A percentile compares a stretch with the other conserved stretches of the same genome.
phyloP scores from a whole-genome alignment of 2,888 invertebrate genomes.

The Penaeus monodon region DNA sequence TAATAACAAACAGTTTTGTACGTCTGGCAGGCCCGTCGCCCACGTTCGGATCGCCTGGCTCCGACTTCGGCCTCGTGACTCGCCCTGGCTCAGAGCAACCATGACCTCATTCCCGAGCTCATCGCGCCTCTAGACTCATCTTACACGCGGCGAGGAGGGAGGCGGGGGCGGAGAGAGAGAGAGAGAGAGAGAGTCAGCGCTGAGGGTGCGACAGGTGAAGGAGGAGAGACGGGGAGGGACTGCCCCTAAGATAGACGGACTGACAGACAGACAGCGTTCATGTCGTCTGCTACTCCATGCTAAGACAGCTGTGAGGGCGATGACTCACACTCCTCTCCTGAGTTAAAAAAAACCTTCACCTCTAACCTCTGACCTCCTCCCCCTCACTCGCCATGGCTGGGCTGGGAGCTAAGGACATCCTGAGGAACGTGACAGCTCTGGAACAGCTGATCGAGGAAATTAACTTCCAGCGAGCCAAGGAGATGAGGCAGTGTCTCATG shows the following conservation, averaged over 20 bases:
- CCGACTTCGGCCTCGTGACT: too few species aligned
- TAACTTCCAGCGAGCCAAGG: constrained; percentile 91
- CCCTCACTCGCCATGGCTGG: constrained; percentile 70
- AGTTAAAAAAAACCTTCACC: constrained; percentile 48
- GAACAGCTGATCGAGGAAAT: constrained; percentile 91
- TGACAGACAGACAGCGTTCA: background rate
- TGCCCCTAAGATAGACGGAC: background rate
- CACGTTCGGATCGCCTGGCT: too few species aligned
- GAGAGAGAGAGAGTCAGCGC: too few species aligned
- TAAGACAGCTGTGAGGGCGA: constrained; percentile 40
- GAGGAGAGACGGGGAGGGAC: background rate
- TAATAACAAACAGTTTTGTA: too few species aligned
- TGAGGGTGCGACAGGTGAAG: background rate
- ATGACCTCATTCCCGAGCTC: too few species aligned
- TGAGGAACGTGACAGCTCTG: constrained; percentile 69
- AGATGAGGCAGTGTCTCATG: constrained; percentile 81
- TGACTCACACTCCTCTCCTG: constrained; percentile 39
- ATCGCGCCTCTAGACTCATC: too few species aligned
- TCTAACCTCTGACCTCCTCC: constrained; percentile 72
- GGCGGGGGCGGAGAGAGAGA: too few species aligned
- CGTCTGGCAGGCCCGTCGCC: too few species aligned
- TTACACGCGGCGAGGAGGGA: too few species aligned
- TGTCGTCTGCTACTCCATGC: constrained; percentile 40
- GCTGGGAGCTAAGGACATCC: constrained; percentile 63
- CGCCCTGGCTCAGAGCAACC: too few species aligned